These are phyloP conservation scores for Chelonia mydas DNA, from an alignment of 2,797 vertebrate genomes.

Conservation along the genomic window DNA sequence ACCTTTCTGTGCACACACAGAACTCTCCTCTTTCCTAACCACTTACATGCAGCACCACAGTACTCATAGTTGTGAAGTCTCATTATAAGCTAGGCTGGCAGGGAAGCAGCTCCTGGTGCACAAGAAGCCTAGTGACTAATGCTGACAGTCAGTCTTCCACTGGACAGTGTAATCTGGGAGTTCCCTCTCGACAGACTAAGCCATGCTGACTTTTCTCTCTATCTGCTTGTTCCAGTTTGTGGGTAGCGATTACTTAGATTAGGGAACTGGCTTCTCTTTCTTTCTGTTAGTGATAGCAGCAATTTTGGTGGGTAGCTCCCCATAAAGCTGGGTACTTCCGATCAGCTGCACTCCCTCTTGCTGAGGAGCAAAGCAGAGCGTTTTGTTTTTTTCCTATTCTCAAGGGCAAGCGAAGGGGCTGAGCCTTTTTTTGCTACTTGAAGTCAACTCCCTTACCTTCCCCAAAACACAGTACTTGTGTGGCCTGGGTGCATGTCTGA, in stretches of 20 bases:
- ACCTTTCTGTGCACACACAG: background rate
- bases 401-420: background rate
- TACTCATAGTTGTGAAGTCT: background rate
- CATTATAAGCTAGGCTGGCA: background rate
- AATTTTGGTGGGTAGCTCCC: no score
- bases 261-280: background rate
- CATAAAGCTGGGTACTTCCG: background rate
- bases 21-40: background rate
- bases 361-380: no score
- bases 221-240: background rate
- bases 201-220: background rate
- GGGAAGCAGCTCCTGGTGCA: background rate
- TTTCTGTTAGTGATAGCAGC: background rate
- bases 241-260: background rate
- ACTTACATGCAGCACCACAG: background rate
- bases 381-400: background rate
- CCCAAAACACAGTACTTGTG: background rate
- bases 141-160: background rate
- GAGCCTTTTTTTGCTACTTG: background rate
- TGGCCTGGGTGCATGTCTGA: background rate
- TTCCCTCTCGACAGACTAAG: background rate
- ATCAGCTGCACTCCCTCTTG: background rate
- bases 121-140: background rate
- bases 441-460: background rate
- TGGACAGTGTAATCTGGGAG: background rate